A percentile compares a stretch with the other conserved stretches of the same genome.
phyloP scores from a whole-genome alignment of 2,888 invertebrate genomes.

The Metallyticus violacea region DNA sequence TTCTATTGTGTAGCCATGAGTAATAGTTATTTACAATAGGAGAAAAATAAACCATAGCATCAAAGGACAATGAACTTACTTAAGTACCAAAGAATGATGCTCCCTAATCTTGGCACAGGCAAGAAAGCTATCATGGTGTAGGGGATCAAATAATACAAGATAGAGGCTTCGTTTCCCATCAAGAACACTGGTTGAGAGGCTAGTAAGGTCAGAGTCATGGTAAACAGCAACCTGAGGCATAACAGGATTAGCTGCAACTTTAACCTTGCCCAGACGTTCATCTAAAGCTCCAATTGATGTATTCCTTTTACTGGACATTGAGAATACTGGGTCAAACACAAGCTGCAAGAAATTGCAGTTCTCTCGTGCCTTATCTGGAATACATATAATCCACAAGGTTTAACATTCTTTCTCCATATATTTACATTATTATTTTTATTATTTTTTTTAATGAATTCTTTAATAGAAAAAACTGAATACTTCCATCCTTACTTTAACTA shows the following conservation, averaged over 20 bases:
- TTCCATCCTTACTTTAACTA: no score
- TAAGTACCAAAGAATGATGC: slow-evolving; percentile 62
- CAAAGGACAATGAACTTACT: slow-evolving; percentile 54
- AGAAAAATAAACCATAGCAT: slow-evolving; percentile 75
- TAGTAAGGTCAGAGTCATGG: slow-evolving; percentile 67
- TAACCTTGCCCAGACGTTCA: slow-evolving; percentile 69
- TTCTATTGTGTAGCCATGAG: slow-evolving; percentile 78
- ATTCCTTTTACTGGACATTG: slow-evolving; percentile 55
- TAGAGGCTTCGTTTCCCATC: slow-evolving; percentile 75
- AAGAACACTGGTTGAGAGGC: slow-evolving; percentile 69
- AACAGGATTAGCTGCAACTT: slow-evolving; percentile 60
- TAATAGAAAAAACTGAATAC: no score
- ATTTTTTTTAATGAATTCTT: no score
- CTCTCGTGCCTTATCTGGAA: slow-evolving; percentile 61
- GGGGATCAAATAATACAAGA: slow-evolving; percentile 75
- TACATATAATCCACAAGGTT: no score
- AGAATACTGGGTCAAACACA: slow-evolving; percentile 79
- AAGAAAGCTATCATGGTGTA: slow-evolving; percentile 71
- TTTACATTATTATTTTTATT: no score
- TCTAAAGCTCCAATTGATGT: slow-evolving; percentile 75
- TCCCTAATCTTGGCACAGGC: slow-evolving; percentile 79
- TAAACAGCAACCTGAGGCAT: slow-evolving; percentile 47
- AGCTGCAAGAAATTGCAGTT: slow-evolving; percentile 82
- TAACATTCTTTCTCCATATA: no score
- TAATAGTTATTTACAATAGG: slow-evolving; percentile 72